A percentile compares a stretch with the other conserved stretches of the same genome.
Conservation (phyloP, 2,113 vertebrate species). For the Nothobranchius furzeri region DNA sequence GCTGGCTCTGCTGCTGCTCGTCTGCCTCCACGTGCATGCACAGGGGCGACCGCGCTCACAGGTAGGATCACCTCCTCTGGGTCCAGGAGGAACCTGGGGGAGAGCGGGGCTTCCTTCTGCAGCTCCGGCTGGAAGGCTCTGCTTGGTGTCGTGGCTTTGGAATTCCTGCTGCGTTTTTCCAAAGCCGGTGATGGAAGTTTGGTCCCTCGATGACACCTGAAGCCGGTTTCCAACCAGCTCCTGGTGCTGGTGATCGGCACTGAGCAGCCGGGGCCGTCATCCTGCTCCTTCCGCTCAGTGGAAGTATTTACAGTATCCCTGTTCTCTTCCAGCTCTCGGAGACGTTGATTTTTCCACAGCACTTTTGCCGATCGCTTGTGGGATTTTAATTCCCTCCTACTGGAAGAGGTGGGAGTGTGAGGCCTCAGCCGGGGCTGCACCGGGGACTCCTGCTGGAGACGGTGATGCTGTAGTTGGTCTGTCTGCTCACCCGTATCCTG, state of each 20-base stretch:
- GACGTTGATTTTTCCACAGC: constrained; percentile 63
- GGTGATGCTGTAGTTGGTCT: too few relatives aligned
- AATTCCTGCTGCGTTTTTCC: too few relatives aligned
- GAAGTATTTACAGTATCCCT: constrained; percentile 61
- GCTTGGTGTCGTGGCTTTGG: neutral
- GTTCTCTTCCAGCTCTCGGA: constrained; percentile 48
- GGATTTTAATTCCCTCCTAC: constrained; percentile 51
- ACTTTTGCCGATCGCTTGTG: constrained; percentile 53
- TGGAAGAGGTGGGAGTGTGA: constrained; percentile 31
- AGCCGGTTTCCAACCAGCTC: neutral
- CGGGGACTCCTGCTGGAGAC: too few relatives aligned
- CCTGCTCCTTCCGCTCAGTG: constrained; percentile 35
- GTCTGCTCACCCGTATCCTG: too few relatives aligned
- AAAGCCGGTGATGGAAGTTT: neutral
- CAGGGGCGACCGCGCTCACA: constrained; percentile 86
- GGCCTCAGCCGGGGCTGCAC: constrained; percentile 50
- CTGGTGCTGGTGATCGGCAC: neutral
- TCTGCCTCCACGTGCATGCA: constrained; percentile 84
- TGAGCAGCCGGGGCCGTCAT: constrained; percentile 24
- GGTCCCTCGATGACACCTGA: neutral
- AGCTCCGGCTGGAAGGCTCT: constrained; percentile 17
- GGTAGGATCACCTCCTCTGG: constrained; percentile 77
- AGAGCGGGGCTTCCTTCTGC: constrained; percentile 24
- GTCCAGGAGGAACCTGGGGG: constrained; percentile 38
- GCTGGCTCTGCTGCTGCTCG: constrained; percentile 75